Percentiles rank a stretch among this genome's conserved stretches.
phyloP scores from a whole-genome alignment of 1,140 invertebrate genomes.

The Platorchestia sp. region DNA sequence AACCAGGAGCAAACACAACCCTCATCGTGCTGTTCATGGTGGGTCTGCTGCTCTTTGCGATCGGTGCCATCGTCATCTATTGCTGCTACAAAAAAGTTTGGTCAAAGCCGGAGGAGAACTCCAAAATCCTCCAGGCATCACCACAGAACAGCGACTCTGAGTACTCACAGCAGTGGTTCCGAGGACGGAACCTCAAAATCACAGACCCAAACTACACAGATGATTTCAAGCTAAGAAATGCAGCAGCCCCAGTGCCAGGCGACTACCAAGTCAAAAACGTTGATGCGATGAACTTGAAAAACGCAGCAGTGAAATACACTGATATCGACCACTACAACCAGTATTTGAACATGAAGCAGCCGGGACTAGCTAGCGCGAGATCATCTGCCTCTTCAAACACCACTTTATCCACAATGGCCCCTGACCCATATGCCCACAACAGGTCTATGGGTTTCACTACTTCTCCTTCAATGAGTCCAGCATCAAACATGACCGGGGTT shows the following conservation, averaged over 20 bases:
- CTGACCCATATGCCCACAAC: background rate
- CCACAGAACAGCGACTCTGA: conserved; percentile 16
- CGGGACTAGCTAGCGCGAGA: background rate
- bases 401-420: conserved; percentile 12
- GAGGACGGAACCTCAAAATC: conserved; percentile 28
- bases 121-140: background rate
- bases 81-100: conserved; percentile 18
- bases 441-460: background rate
- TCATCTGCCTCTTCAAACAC: conserved; percentile 31
- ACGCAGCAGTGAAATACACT: background rate
- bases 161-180: conserved; percentile 26
- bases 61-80: conserved; percentile 16
- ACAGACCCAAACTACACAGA: conserved; percentile 5
- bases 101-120: background rate
- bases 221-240: background rate
- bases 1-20: background rate
- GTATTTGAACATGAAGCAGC: conserved; percentile 29
- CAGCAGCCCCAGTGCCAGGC: background rate
- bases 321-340: conserved; percentile 44
- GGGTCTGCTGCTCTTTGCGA: background rate
- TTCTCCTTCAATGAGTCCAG: background rate
- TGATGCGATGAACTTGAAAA: conserved; percentile 22
- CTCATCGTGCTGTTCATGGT: conserved; percentile 33
- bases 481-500: background rate
- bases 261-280: background rate